Conservation (phyloP, 2,113 vertebrate genomes). For the Aythya baeri region DNA sequence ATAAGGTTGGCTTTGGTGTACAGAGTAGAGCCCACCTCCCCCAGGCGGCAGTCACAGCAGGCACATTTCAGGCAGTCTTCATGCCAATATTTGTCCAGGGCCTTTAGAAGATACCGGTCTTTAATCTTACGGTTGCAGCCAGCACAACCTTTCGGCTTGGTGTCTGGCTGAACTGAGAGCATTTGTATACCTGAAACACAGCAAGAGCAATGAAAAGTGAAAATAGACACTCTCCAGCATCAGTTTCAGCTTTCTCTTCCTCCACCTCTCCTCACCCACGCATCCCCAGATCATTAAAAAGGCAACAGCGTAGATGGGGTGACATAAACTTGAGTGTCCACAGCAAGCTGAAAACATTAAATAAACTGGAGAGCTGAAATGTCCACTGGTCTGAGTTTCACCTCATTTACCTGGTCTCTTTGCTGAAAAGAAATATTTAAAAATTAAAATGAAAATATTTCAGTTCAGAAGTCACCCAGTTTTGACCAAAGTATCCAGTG, state of each 20-base stretch:
- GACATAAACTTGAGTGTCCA: neutral
- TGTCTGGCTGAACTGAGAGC: conserved; percentile 99
- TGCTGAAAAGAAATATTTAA: neutral
- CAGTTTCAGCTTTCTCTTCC: neutral
- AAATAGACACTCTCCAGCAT: neutral
- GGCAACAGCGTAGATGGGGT: neutral
- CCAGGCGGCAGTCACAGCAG: conserved; percentile 96
- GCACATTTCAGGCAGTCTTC: conserved; percentile 98
- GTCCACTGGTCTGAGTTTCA: neutral
- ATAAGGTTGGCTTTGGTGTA: conserved; percentile 99
- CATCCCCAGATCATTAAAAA: neutral
- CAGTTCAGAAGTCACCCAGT: neutral
- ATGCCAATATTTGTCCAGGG: conserved; percentile 99
- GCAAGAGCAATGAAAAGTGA: neutral
- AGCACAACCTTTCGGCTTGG: conserved; percentile 99
- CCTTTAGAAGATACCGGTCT: conserved; percentile 97
- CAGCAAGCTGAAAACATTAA: conserved; percentile 13
- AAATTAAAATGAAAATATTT: neutral
- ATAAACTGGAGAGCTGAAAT: conserved; percentile 14
- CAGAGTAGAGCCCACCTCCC: conserved; percentile 97
- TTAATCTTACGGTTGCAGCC: conserved; percentile 99
- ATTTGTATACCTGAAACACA: conserved; percentile 93
- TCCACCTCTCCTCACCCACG: neutral
- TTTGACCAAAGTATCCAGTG: neutral
- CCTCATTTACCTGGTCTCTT: neutral